Conservation (phyloP, 2,797 vertebrate genomes). For the Tragelaphus oryx region DNA sequence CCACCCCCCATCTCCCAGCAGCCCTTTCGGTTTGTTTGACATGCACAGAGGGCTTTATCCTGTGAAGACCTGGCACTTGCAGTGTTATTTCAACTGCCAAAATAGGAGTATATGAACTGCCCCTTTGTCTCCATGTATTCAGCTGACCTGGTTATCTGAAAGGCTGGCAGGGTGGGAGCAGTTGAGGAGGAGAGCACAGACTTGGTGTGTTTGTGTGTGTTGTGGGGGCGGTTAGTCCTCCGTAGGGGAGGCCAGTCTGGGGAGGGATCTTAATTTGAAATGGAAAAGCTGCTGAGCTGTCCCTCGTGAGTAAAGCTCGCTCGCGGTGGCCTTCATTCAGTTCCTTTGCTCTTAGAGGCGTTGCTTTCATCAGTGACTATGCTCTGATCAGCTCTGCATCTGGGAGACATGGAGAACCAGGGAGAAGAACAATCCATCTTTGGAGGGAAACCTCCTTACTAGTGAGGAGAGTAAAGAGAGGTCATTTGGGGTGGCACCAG, state of each 20-base stretch:
- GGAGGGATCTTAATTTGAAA: constrained; percentile 1
- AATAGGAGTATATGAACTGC: constrained; percentile 49
- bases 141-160: constrained; percentile 64
- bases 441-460: neutral
- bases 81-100: constrained; percentile 50
- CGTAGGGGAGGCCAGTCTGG: neutral
- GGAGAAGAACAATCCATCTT: neutral
- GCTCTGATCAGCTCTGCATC: neutral
- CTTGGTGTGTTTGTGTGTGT: neutral
- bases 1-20: neutral
- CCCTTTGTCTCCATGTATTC: constrained; percentile 57
- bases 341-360: neutral
- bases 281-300: neutral
- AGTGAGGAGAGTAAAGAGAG: neutral
- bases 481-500: neutral
- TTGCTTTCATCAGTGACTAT: neutral
- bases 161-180: constrained; percentile 1
- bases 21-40: neutral
- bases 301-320: neutral
- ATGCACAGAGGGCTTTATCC: constrained; percentile 28
- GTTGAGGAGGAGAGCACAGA: neutral
- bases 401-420: neutral
- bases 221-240: neutral
- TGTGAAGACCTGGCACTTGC: constrained; percentile 25
- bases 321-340: neutral